phyloP scores from a whole-genome alignment of 2,797 vertebrate species.

The Furcifer pardalis region DNA sequence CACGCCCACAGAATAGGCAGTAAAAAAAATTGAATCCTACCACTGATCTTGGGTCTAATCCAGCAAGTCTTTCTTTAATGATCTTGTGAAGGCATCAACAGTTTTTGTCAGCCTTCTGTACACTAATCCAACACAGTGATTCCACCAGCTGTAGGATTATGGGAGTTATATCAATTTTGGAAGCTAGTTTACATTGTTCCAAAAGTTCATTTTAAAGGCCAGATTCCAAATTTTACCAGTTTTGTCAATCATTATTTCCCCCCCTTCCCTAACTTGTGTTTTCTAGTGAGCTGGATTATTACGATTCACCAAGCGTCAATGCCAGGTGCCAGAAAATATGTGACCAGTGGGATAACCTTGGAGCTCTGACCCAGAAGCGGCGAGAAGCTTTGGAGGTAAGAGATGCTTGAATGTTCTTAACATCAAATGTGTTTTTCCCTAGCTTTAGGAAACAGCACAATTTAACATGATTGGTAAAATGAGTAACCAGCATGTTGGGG shows the following conservation, averaged over 20 bases:
- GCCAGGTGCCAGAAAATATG: conserved; percentile 96
- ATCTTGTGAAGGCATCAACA: not conserved
- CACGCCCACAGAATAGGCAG: no score
- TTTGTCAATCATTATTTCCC: conserved; percentile 29
- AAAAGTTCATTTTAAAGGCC: not conserved
- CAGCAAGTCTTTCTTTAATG: not conserved
- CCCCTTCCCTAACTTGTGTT: not conserved
- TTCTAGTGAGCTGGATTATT: conserved; percentile 96
- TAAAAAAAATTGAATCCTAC: no score
- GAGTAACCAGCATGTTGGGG: no score
- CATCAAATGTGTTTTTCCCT: not conserved
- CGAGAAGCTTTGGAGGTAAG: conserved; percentile 94
- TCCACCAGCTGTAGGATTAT: not conserved
- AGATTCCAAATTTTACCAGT: conserved; percentile 22
- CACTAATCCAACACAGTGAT: not conserved
- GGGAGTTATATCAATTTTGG: not conserved
- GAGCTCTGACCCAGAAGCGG: conserved; percentile 91
- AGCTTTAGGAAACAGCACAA: not conserved
- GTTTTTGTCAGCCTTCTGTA: not conserved
- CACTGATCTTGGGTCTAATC: not conserved
- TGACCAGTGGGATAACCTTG: conserved; percentile 96
- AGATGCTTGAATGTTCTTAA: not conserved
- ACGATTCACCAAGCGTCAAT: conserved; percentile 96
- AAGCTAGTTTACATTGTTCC: not conserved
- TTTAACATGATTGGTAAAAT: not conserved